Percentiles rank a stretch among this genome's conserved stretches.
Conservation (phyloP, 2,113 vertebrate species). For the Chaetops frenatus region DNA sequence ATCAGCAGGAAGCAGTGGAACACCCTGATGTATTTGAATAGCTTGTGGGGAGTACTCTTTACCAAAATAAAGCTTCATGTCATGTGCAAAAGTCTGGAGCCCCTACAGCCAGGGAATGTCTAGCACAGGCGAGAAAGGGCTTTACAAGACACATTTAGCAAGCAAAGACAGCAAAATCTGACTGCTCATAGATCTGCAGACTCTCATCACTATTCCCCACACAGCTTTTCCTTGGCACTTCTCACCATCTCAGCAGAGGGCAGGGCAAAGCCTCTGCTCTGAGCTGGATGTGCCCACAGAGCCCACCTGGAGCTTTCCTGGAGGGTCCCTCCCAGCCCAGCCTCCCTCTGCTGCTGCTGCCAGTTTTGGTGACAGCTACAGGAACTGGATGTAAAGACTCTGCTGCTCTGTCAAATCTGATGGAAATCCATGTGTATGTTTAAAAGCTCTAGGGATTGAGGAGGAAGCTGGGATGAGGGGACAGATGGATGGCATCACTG, state of each 20-base stretch:
- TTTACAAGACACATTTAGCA: background rate
- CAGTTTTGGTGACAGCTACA: background rate
- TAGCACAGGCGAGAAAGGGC: background rate
- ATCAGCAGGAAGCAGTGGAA: background rate
- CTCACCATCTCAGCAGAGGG: background rate
- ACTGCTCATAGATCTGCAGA: background rate
- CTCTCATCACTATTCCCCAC: no score
- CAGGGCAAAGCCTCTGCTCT: background rate
- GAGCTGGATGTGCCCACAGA: rapidly evolving
- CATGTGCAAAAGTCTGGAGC: background rate
- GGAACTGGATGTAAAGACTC: background rate
- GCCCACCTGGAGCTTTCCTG: background rate
- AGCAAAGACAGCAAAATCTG: background rate
- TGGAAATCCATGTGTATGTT: background rate
- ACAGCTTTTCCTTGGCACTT: background rate
- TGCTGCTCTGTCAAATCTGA: background rate
- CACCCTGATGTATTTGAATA: background rate
- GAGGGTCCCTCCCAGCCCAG: background rate
- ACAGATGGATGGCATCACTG: background rate
- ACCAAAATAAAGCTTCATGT: background rate
- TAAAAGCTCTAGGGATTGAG: background rate
- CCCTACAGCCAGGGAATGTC: background rate
- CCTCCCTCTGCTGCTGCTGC: background rate
- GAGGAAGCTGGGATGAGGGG: background rate
- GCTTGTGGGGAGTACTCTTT: background rate